Evolutionary conservation across 2,797 vertebrate genomes (phyloP).

Genomic region (Orientallactaga sibirica): DNA sequence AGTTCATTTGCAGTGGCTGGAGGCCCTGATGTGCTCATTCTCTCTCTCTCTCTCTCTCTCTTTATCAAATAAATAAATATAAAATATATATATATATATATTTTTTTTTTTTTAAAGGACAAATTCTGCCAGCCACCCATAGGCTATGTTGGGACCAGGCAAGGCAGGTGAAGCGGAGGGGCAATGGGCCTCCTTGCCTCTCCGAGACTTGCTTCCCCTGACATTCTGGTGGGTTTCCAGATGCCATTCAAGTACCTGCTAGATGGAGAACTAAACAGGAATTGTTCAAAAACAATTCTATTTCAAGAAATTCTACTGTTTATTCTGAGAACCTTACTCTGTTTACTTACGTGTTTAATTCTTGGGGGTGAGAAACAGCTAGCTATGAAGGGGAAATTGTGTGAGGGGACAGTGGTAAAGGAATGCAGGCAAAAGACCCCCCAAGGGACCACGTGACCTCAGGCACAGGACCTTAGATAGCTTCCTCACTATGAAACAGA

Average conservation of each 20-base stretch:
- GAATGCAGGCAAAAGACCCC: background rate
- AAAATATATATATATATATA: too few species aligned
- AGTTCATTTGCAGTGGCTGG: too few species aligned
- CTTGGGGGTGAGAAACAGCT: slow-evolving; percentile 29
- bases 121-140: slow-evolving; percentile 15
- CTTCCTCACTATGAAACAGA: background rate
- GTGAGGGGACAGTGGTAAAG: background rate
- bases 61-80: too few species aligned
- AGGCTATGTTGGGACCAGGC: background rate
- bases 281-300: background rate
- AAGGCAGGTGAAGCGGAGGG: background rate
- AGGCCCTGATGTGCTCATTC: too few species aligned
- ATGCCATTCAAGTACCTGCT: background rate
- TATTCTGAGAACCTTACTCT: background rate
- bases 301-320: background rate
- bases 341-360: background rate
- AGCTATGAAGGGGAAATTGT: background rate
- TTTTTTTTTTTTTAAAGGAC: background rate
- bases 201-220: accelerated
- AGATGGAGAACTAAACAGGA: background rate
- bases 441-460: background rate
- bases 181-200: background rate
- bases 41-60: too few species aligned
- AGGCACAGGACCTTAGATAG: background rate
- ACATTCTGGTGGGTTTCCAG: slow-evolving; percentile 28